Percentiles rank a stretch among this genome's conserved stretches.
These are phyloP conservation scores for Acrobasis repandana DNA, from an alignment of 2,888 invertebrate species.

Conservation along the genomic window DNA sequence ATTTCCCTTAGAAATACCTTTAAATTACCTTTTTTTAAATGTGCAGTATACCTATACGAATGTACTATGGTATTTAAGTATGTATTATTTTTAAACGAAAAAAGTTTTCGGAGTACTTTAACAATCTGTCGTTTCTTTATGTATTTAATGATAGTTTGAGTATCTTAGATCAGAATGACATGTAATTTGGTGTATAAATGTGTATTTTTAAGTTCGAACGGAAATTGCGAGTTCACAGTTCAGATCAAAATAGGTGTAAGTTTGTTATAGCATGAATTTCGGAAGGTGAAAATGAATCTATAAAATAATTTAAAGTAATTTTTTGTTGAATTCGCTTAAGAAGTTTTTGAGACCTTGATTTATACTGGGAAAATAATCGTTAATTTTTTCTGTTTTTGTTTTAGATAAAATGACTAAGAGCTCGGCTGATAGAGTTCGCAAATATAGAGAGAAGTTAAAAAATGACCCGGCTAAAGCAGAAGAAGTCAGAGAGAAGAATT, in stretches of 20 bases:
- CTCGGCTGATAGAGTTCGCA: neutral
- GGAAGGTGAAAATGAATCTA: neutral
- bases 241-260: no score
- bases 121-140: no score
- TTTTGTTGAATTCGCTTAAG: neutral
- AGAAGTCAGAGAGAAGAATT: conserved; percentile 12
- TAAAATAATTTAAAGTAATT: neutral
- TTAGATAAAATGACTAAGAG: conserved; percentile 1
- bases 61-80: no score
- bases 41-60: no score
- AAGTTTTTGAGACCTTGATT: neutral
- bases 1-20: neutral
- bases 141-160: no score
- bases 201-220: no score
- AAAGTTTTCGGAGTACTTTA: no score
- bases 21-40: neutral
- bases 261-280: no score
- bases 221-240: no score
- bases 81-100: no score
- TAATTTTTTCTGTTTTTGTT: neutral
- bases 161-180: no score
- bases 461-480: conserved; percentile 10
- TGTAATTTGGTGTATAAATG: no score
- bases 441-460: conserved; percentile 11
- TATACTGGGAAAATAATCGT: neutral